Base-by-base conservation (phyloP, 1,140 invertebrate species). In the Aradophagus sp. region DNA sequence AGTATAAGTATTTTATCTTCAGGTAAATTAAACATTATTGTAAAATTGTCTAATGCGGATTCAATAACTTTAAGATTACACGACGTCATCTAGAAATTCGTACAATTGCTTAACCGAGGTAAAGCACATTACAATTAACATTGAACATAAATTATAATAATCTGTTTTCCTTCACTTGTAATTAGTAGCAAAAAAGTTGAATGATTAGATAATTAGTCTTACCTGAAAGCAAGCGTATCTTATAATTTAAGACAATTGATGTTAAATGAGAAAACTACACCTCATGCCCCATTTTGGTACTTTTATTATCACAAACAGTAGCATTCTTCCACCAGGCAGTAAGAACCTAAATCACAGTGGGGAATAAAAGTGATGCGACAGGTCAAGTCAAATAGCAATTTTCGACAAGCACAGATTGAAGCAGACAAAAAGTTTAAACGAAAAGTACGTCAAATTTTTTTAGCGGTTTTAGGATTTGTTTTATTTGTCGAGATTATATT, bases 361-460 rank as follows among this genome's bases (percentile, higher is more conserved):
- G 62, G 66, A 69, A 56, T 69, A 69, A 62, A 62, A 56, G 23
- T 69, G 32, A 69, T 56, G 66, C 66, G 32, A 69, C 56, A 69
- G 26, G 38, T 56, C 56, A 52, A 56, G 44, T 62, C 50, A 69
- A 62, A 56, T 19, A 39, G 16, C 35, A 31, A 13, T 41, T 55
- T 13, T 52, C 39, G 19, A 10, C 41, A 50, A 69, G 53, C 56
- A 42, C 17, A 48, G 36, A 53, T 35, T 15, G 35, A 53, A 68
- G 39, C 35, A 26, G 2, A 55, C 20, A 44, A 34, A 44, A 52
- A 39, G 35, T 23, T 29, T 7, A 23, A 13, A n/a, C 14, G 11
- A 10, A 32, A 42, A 11, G 11, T 53, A 17, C 26, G 11, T n/a
- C n/a, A 17, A 52, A 52, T 14, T 2, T 5, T 34, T 2, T 7